Conservation (phyloP, 2,797 vertebrate genomes). For the Clamator glandarius region DNA sequence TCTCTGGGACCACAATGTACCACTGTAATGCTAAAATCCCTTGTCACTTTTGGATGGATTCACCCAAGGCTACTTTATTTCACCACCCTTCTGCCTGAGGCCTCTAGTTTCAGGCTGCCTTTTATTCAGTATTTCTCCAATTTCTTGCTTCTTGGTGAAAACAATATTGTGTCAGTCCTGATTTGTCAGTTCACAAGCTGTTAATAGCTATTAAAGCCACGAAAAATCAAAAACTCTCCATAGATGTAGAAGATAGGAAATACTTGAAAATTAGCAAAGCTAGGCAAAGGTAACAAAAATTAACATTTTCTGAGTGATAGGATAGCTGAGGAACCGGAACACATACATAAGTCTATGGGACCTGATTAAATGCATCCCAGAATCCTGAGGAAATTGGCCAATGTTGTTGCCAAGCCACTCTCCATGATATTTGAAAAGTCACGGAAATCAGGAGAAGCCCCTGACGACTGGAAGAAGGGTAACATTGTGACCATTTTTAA, state of each 20-base stretch:
- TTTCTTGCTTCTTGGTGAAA: background rate
- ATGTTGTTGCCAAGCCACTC: too few species aligned
- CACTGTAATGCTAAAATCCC: background rate
- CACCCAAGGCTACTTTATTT: background rate
- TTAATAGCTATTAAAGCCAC: background rate
- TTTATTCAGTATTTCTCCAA: background rate
- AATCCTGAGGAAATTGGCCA: too few species aligned
- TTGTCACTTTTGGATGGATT: background rate
- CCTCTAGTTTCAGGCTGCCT: background rate
- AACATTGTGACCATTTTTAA: too few species aligned
- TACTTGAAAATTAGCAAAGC: background rate
- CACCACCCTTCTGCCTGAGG: background rate
- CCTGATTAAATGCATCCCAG: too few species aligned
- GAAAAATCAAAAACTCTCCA: background rate
- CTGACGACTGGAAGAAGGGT: too few species aligned
- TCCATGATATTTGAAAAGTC: too few species aligned
- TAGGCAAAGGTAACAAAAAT: background rate
- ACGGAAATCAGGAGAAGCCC: too few species aligned
- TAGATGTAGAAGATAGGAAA: background rate
- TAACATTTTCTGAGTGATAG: background rate
- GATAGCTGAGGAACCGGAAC: too few species aligned
- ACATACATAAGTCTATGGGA: too few species aligned
- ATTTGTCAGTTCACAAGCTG: background rate
- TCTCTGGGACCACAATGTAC: background rate
- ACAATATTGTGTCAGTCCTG: background rate